A percentile compares a stretch with the other conserved stretches of the same genome.
phyloP scores from a whole-genome alignment of 2,888 invertebrate genomes.

The Trachelus stipa region DNA sequence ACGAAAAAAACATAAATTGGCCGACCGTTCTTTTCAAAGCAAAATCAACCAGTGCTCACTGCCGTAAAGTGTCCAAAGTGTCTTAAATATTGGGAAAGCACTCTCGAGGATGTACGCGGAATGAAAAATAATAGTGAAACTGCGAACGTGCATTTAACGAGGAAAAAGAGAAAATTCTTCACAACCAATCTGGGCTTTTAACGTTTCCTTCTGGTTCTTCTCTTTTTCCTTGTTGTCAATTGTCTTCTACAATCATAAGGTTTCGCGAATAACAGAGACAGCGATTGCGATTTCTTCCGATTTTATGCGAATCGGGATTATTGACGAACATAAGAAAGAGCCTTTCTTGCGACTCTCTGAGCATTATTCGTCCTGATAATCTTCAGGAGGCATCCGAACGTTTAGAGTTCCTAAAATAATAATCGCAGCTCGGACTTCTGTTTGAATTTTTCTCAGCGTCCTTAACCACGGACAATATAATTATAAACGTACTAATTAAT shows the following conservation, averaged over 20 bases:
- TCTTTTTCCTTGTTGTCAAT: neutral
- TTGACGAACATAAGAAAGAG: neutral
- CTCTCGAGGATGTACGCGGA: slow-evolving; percentile 5
- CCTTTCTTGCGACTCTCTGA: neutral
- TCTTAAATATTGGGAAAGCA: slow-evolving; percentile 25
- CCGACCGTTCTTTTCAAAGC: neutral
- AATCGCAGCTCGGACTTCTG: neutral
- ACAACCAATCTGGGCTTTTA: neutral
- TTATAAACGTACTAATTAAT: neutral
- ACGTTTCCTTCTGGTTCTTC: neutral
- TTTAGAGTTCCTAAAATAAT: slow-evolving; percentile 32
- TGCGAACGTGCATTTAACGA: neutral
- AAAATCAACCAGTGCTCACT: slow-evolving; percentile 35
- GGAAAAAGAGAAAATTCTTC: neutral
- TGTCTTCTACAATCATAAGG: neutral
- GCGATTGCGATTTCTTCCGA: neutral
- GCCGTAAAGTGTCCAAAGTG: slow-evolving; percentile 38
- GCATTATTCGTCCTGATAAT: neutral
- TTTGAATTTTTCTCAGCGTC: neutral
- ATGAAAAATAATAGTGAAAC: slow-evolving; percentile 8
- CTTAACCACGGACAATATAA: neutral
- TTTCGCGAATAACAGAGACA: neutral
- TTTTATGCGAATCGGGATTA: neutral
- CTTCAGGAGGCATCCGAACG: slow-evolving; percentile 22
- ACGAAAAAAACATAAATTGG: neutral